These are phyloP conservation scores for Neosilurus mollespiculum DNA, from an alignment of 2,797 vertebrate species.

Conservation along the genomic window DNA sequence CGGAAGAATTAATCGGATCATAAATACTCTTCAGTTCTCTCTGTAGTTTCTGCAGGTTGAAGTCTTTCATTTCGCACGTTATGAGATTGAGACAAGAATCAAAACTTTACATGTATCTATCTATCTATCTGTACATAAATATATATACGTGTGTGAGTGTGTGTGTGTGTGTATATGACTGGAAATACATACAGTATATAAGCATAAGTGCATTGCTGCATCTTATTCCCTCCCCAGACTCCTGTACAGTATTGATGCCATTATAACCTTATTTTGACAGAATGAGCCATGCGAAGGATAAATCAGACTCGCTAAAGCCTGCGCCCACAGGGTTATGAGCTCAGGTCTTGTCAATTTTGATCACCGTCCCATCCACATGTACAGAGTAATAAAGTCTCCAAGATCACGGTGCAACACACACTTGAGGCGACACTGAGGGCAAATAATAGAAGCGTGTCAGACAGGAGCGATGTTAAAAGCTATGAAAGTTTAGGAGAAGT, in stretches of 20 bases:
- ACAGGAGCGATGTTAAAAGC: not conserved
- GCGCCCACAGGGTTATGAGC: not conserved
- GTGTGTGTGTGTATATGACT: no score
- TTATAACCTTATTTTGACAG: not conserved
- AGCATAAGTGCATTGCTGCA: not conserved
- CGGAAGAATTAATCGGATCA: conserved; percentile 67
- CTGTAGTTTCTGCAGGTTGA: conserved; percentile 2
- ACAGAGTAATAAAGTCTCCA: not conserved
- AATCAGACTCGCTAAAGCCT: not conserved
- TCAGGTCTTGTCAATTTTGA: not conserved
- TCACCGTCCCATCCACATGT: not conserved
- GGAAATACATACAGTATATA: no score
- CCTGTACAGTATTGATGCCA: not conserved
- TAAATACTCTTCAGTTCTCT: conserved; percentile 60
- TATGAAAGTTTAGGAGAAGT: not conserved
- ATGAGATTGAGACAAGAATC: not conserved
- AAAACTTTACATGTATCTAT: not conserved
- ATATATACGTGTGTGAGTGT: no score
- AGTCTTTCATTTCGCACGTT: conserved; percentile 11
- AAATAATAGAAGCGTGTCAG: not conserved
- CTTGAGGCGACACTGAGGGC: not conserved
- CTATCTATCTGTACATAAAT: no score
- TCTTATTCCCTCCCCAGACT: not conserved
- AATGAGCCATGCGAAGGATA: not conserved
- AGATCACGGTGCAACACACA: not conserved